phyloP scores from a whole-genome alignment of 2,113 vertebrate species.

The Fregetta grallaria region DNA sequence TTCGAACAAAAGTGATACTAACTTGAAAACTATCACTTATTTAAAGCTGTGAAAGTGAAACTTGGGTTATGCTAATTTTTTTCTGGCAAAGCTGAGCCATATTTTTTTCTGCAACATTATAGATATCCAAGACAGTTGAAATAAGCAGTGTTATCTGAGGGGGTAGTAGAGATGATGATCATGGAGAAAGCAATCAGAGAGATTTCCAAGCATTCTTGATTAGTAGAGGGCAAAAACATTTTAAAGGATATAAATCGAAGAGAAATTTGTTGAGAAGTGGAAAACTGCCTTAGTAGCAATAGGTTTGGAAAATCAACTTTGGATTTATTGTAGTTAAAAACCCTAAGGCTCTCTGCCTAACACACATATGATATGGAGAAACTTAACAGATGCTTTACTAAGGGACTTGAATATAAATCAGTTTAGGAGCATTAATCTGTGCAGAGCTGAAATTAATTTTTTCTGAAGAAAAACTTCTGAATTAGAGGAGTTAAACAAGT shows the following conservation, averaged over 20 bases:
- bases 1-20: neutral
- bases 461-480: neutral
- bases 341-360: constrained; percentile 6
- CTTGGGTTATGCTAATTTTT: neutral
- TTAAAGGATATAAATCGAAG: constrained; percentile 10
- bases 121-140: neutral
- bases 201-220: constrained; percentile 2
- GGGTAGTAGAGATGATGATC: neutral
- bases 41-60: neutral
- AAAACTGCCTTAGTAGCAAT: neutral
- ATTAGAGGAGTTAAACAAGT: constrained; percentile 7
- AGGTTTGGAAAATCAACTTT: constrained; percentile 21
- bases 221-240: constrained; percentile 19
- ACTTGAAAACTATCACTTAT: neutral
- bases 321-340: constrained; percentile 42
- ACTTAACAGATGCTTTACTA: constrained; percentile 32
- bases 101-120: neutral
- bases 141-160: neutral
- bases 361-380: neutral
- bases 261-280: neutral
- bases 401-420: constrained; percentile 37
- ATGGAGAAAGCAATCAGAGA: neutral
- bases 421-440: neutral
- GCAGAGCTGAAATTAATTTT: neutral
- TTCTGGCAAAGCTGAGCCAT: neutral